Conservation (phyloP, 2,113 vertebrate genomes). For the Callionymus lyra region DNA sequence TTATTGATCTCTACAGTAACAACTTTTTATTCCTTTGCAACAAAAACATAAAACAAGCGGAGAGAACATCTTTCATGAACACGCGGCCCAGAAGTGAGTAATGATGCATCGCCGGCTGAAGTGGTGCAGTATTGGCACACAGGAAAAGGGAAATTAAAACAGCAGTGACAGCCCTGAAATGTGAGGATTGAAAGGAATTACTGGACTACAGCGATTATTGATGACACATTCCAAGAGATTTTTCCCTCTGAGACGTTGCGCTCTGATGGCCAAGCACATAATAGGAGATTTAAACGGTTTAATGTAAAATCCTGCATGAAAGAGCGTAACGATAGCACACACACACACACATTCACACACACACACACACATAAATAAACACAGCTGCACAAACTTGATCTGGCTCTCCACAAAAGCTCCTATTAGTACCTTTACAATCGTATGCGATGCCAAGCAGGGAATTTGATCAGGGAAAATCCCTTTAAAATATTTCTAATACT, state of each 20-base stretch:
- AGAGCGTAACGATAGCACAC: constrained; percentile 20
- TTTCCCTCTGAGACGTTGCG: constrained; percentile 17
- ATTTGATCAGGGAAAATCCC: constrained; percentile 13
- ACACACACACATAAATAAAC: constrained; percentile 26
- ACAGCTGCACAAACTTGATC: constrained; percentile 12
- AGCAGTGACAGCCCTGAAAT: constrained; percentile 24
- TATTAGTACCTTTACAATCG: constrained; percentile 15
- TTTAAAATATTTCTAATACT: constrained; percentile 15
- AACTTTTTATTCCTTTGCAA: no score
- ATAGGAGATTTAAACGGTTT: constrained; percentile 48
- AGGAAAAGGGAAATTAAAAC: constrained; percentile 23
- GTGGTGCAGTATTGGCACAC: background rate
- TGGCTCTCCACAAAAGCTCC: constrained; percentile 22
- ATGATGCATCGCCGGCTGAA: no score
- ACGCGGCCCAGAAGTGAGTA: no score
- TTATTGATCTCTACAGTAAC: no score
- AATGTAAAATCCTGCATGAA: constrained; percentile 29
- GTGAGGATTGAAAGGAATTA: constrained; percentile 44
- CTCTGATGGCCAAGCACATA: constrained; percentile 26
- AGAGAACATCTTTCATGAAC: no score
- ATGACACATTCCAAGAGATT: constrained; percentile 37
- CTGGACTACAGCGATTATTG: constrained; percentile 45
- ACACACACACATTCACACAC: background rate
- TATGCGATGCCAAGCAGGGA: constrained; percentile 9
- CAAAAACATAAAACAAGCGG: no score